These are phyloP conservation scores for Pseudochirops cupreus DNA, from an alignment of 2,797 vertebrate species.

Conservation along the genomic window DNA sequence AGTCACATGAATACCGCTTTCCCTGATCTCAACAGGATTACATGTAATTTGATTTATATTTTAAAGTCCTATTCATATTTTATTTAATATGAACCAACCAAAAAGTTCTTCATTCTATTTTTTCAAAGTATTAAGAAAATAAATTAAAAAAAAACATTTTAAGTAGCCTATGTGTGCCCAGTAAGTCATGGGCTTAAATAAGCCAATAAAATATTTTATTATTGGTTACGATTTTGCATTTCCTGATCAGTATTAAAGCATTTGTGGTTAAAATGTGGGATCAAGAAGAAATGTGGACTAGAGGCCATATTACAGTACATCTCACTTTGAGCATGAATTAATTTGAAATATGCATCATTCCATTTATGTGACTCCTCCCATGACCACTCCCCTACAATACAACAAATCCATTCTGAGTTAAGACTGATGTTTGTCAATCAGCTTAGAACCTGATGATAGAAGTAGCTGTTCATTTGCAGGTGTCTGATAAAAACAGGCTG, in stretches of 20 bases:
- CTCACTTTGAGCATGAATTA: not conserved
- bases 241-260: constrained; percentile 29
- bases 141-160: constrained; percentile 2
- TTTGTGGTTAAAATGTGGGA: not conserved
- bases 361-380: not conserved
- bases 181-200: constrained; percentile 15
- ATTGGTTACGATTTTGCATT: not conserved
- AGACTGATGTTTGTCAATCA: not conserved
- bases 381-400: not conserved
- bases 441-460: not conserved
- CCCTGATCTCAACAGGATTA: constrained; percentile 3
- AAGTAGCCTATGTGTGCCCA: constrained; percentile 25
- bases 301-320: not conserved
- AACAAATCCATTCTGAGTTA: not conserved
- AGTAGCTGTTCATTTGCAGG: constrained; percentile 27
- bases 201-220: constrained; percentile 22
- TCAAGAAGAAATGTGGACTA: not conserved
- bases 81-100: constrained; percentile 24
- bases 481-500: not conserved
- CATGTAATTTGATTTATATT: constrained; percentile 33
- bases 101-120: not conserved
- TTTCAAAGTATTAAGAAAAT: constrained; percentile 25
- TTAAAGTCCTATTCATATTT: constrained; percentile 37
- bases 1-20: not conserved
- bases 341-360: not conserved